Base-by-base conservation (phyloP, 2,797 vertebrate genomes). In the Onychomys arenicola region DNA sequence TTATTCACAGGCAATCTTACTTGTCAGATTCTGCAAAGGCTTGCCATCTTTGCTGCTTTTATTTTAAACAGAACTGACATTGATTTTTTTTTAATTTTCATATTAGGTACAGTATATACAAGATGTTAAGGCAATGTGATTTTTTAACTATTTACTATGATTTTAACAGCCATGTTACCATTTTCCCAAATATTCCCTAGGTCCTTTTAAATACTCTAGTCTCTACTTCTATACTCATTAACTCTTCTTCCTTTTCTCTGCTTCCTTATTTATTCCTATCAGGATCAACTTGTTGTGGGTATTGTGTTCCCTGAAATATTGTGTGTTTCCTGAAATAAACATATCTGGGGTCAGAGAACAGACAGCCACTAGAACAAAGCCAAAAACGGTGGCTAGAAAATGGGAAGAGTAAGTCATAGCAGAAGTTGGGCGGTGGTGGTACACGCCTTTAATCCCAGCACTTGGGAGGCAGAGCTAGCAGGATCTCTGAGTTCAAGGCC, bases 1-100 rank as follows among this genome's bases (percentile, higher is more conserved):
- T 97, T 85, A 83, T 92, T 94, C 96, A 86, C 19, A 97, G 52
- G 86, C 86, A 96, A 96, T 95, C 21, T 76, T 75, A n/a, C 86
- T 84, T 95, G 73, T 43, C 76, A 83, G 81, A 96, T 96, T 96
- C 96, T 93, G 97, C 87, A 95, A 95, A 97, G 94, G 3, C 21
- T 63, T 63, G 90, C 65, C n/a, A 0, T 61, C 14, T 9, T 5
- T 40, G 73, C 87, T 90, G 67, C 83, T 91, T 71, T 69, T 82
- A 83, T 93, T 93, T 96, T 93, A 4, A 34, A 90, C 40, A 96
- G 40, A 29, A 96, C 78, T 97, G 73, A 61, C 34, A 37, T 96
- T 67, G 49, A 43, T 59, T 59, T 61, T 52, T 88, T 67, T 81
- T 92, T 80, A 65, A 88, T 57, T 29, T 1, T n/a, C 67, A 69